Evolutionary conservation across 2,113 vertebrate genomes (phyloP).

Genomic region (Ammodytes dubius): DNA sequence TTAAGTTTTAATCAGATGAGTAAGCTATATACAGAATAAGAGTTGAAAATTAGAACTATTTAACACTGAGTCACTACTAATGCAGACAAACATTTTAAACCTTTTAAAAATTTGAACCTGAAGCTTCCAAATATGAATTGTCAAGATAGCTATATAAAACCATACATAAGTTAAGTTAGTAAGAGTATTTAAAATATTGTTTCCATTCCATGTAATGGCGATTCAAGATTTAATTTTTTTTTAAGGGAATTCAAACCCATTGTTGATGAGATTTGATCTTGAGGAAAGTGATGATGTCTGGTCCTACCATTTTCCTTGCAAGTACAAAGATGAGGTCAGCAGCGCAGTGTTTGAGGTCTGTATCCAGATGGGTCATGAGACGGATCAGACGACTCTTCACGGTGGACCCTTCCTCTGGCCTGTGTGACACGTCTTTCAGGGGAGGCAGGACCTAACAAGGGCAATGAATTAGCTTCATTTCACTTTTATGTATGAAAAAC

Average conservation of each 20-base stretch:
- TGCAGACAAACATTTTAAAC: neutral
- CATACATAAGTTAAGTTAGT: too few species aligned
- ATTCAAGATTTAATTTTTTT: too few species aligned
- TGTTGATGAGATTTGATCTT: neutral
- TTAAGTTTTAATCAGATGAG: neutral
- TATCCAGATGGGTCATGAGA: conserved; percentile 88
- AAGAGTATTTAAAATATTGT: too few species aligned
- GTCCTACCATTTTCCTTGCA: conserved; percentile 88
- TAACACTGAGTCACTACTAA: neutral
- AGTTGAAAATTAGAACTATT: too few species aligned
- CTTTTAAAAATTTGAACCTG: neutral
- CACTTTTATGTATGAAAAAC: neutral
- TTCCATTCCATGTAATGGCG: neutral
- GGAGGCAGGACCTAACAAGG: conserved; percentile 81
- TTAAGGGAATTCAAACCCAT: too few species aligned
- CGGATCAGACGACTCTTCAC: conserved; percentile 85
- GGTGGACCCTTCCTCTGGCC: conserved; percentile 82
- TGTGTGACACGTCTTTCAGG: conserved; percentile 78
- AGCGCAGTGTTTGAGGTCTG: conserved; percentile 87
- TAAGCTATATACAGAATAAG: neutral
- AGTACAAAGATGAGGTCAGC: conserved; percentile 89
- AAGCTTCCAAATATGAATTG: neutral
- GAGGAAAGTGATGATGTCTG: neutral
- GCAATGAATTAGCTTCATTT: neutral
- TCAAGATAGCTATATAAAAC: neutral